Evolutionary conservation across 2,797 vertebrate species (phyloP).

Genomic region (Chaetophractus vellerosus): DNA sequence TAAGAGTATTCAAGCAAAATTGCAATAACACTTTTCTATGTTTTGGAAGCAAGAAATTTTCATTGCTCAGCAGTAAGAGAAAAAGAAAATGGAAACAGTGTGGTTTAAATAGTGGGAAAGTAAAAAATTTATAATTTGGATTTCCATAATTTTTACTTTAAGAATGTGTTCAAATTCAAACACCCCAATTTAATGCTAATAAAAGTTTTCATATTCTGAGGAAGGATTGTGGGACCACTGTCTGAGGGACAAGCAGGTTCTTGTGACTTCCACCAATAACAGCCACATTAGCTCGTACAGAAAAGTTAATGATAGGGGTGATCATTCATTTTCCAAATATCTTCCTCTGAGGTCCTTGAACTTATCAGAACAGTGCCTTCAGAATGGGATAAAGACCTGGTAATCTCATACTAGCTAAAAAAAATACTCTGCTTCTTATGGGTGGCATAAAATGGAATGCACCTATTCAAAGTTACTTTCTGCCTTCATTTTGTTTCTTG

Average conservation of each 20-base stretch:
- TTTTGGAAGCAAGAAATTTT: slow-evolving; percentile 61
- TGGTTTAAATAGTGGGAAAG: slow-evolving; percentile 25
- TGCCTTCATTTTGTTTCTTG: slow-evolving; percentile 64
- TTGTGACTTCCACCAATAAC: not conserved
- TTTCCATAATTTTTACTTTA: slow-evolving; percentile 44
- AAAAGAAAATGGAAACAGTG: slow-evolving; percentile 45
- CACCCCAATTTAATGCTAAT: not conserved
- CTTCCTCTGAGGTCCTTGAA: slow-evolving; percentile 47
- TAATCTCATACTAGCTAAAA: slow-evolving; percentile 30
- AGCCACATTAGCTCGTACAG: not conserved
- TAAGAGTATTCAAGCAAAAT: slow-evolving; percentile 48
- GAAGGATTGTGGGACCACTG: not conserved
- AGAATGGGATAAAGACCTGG: not conserved
- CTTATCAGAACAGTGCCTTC: not conserved
- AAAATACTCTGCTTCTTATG: slow-evolving; percentile 30
- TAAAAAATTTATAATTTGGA: slow-evolving; percentile 12
- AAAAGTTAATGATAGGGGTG: not conserved
- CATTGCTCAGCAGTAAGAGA: slow-evolving; percentile 1
- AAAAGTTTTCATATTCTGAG: slow-evolving; percentile 16
- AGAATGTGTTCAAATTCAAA: slow-evolving; percentile 18
- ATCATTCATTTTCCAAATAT: not conserved
- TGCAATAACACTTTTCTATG: not conserved
- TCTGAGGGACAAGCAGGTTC: not conserved
- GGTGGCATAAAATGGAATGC: slow-evolving; percentile 63
- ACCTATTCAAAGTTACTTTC: slow-evolving; percentile 59